Evolutionary conservation across 2,113 vertebrate genomes (phyloP).

Genomic region (Brienomyrus brachyistius): DNA sequence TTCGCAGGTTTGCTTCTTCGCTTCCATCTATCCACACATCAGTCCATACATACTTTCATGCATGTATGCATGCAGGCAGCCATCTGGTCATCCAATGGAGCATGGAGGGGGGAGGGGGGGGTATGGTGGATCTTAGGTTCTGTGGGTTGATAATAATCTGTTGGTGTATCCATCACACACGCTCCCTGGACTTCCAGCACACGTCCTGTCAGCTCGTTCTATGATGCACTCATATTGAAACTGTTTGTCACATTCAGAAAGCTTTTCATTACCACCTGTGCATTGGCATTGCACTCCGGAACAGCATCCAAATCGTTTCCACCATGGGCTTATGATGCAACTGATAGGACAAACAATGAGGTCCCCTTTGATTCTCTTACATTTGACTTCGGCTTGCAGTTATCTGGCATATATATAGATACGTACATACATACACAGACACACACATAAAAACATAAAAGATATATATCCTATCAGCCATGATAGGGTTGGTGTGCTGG

Average conservation of each 20-base stretch:
- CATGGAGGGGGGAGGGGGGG: background rate
- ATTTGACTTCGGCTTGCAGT: background rate
- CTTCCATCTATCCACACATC: background rate
- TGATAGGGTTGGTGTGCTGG: conserved; percentile 25
- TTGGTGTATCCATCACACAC: background rate
- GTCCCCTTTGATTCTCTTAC: background rate
- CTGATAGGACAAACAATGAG: background rate
- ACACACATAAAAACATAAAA: background rate
- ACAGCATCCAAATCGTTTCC: background rate
- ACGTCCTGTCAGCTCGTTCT: background rate
- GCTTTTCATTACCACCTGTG: background rate
- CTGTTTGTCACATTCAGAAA: background rate
- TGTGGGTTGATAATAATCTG: background rate
- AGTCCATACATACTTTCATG: background rate
- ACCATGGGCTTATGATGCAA: background rate
- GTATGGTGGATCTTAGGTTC: background rate
- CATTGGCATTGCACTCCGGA: background rate
- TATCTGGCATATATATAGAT: background rate
- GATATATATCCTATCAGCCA: conserved; percentile 10
- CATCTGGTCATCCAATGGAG: background rate
- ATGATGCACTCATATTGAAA: background rate
- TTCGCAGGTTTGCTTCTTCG: background rate
- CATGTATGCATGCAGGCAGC: background rate
- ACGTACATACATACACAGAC: background rate
- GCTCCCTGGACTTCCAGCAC: background rate